Evolutionary conservation across 2,113 vertebrate species (phyloP).

Genomic region (Indicator maculatus): DNA sequence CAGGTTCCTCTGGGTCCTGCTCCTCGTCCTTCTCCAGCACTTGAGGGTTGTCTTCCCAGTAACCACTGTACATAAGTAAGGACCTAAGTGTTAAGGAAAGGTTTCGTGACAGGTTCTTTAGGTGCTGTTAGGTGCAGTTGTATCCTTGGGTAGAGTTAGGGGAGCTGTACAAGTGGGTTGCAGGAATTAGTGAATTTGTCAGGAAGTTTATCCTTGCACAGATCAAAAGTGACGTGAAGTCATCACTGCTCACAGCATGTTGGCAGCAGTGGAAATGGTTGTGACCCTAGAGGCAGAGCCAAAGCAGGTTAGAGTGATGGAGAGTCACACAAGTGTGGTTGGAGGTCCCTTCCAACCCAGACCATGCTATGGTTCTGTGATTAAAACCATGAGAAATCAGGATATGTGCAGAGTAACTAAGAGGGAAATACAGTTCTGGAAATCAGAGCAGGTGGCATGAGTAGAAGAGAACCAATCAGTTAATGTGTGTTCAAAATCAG

Average conservation of each 20-base stretch:
- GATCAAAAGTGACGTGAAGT: background rate
- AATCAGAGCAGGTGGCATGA: background rate
- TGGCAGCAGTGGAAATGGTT: background rate
- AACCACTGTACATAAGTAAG: no score
- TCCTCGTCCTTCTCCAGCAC: no score
- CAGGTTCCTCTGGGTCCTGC: no score
- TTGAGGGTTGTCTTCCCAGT: no score
- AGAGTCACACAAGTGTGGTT: background rate
- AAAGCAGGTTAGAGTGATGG: background rate
- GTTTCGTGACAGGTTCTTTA: background rate
- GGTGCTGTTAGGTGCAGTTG: background rate
- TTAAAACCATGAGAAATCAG: background rate
- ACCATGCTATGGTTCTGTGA: background rate
- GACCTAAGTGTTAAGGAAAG: background rate
- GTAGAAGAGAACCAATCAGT: background rate
- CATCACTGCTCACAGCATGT: accelerated
- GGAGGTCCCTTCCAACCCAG: no score
- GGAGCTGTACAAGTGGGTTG: background rate
- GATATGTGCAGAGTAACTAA: background rate
- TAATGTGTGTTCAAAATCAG: background rate
- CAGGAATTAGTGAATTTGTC: background rate
- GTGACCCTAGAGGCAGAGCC: background rate
- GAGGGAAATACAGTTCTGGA: background rate
- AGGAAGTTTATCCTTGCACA: background rate
- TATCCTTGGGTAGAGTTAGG: background rate